phyloP scores from a whole-genome alignment of 2,113 vertebrate genomes.

The Synchiropus splendidus region DNA sequence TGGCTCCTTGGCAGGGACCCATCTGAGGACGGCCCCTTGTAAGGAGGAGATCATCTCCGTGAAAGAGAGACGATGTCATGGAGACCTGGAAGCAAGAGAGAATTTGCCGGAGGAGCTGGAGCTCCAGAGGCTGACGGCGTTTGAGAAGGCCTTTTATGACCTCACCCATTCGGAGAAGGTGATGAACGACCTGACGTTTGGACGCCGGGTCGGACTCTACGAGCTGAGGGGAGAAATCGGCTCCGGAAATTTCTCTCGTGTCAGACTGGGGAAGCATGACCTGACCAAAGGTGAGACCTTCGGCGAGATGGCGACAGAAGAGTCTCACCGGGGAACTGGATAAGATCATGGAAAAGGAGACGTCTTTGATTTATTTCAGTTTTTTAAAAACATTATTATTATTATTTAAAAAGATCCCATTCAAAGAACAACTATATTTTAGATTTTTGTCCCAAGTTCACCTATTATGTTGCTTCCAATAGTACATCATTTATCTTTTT shows the following conservation, averaged over 20 bases:
- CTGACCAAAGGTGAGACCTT: slow-evolving; percentile 66
- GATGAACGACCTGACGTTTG: slow-evolving; percentile 48
- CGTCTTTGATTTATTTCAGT: neutral
- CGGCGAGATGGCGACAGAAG: too few relatives aligned
- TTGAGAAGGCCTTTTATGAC: slow-evolving; percentile 51
- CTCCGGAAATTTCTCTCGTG: slow-evolving; percentile 66
- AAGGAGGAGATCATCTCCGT: slow-evolving; percentile 8
- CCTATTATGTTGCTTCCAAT: too few relatives aligned
- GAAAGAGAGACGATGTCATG: slow-evolving; percentile 1
- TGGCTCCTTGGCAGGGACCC: slow-evolving; percentile 29
- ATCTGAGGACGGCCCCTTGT: slow-evolving; percentile 17
- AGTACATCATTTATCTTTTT: neutral
- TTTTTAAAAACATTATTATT: too few relatives aligned
- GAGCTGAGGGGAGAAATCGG: slow-evolving; percentile 65
- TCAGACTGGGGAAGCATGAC: slow-evolving; percentile 63
- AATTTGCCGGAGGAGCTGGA: slow-evolving; percentile 10
- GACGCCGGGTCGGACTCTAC: slow-evolving; percentile 60
- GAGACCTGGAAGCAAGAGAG: slow-evolving; percentile 15
- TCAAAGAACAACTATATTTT: too few relatives aligned
- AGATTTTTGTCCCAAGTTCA: too few relatives aligned
- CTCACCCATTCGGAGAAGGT: slow-evolving; percentile 52
- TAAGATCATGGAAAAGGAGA: neutral
- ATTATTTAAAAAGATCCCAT: too few relatives aligned
- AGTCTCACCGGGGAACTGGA: too few relatives aligned
- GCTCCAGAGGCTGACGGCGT: slow-evolving; percentile 17